These are phyloP conservation scores for Sapayoa aenigma DNA, from an alignment of 2,113 vertebrate species.

Conservation along the genomic window DNA sequence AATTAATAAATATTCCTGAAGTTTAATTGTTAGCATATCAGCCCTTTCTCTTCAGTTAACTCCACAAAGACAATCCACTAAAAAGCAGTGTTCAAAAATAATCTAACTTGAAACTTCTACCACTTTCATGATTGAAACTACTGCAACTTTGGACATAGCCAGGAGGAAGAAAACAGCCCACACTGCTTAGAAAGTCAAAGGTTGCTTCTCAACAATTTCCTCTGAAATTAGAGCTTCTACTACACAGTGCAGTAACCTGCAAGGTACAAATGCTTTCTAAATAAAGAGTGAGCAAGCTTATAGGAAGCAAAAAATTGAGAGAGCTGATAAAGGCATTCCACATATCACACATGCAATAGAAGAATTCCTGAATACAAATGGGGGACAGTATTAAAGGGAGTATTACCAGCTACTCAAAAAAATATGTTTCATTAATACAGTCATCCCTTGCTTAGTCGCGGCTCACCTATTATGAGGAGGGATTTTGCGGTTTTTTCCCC, in stretches of 20 bases:
- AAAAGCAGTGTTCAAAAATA: not conserved
- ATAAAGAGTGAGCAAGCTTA: not conserved
- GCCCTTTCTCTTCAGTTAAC: not conserved
- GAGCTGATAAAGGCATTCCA: not conserved
- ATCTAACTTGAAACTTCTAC: not conserved
- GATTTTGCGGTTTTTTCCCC: too few species aligned
- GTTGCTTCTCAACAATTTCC: not conserved
- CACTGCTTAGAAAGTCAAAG: not conserved
- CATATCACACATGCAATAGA: fast-evolving
- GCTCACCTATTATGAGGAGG: too few species aligned
- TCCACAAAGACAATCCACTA: not conserved
- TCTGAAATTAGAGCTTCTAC: not conserved
- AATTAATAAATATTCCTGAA: not conserved
- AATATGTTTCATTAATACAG: not conserved
- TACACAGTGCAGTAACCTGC: not conserved
- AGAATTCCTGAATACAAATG: not conserved
- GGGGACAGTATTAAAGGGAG: not conserved
- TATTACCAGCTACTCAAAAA: not conserved
- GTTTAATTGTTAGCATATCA: not conserved
- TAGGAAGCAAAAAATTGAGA: not conserved
- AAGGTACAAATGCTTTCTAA: not conserved
- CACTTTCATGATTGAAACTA: not conserved
- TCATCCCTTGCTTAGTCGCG: too few species aligned
- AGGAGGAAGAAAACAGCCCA: not conserved
- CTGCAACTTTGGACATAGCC: not conserved